Percentiles rank a stretch among this genome's conserved stretches.
Conservation (phyloP, 2,888 invertebrate species). For the Leucophenga montana region DNA sequence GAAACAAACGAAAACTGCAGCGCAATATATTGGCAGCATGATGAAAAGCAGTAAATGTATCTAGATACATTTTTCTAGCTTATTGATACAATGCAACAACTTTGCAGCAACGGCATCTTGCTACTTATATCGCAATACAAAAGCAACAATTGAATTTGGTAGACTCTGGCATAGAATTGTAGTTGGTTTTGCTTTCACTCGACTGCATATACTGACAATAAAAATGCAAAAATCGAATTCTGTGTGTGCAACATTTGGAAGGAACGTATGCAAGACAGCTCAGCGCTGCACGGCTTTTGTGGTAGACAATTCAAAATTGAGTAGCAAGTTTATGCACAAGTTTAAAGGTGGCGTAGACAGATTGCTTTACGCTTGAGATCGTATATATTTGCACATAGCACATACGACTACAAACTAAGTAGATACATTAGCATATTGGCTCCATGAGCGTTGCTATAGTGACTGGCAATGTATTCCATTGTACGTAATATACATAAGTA, state of each 20-base stretch:
- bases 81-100: conserved; percentile 13
- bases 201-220: neutral
- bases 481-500: too few species aligned
- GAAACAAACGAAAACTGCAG: conserved; percentile 19
- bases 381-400: conserved; percentile 44
- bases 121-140: too few species aligned
- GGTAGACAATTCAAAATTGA: conserved; percentile 31
- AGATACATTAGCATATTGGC: too few species aligned
- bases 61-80: neutral
- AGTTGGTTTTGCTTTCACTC: neutral
- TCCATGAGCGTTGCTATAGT: too few species aligned
- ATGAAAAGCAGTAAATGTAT: conserved; percentile 11
- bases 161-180: neutral
- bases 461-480: too few species aligned
- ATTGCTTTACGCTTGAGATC: conserved; percentile 40
- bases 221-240: conserved; percentile 4
- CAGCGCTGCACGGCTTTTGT: conserved; percentile 33
- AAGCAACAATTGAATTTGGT: neutral
- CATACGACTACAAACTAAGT: conserved; percentile 13
- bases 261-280: conserved; percentile 27
- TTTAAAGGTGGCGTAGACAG: conserved; percentile 39
- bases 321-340: neutral
- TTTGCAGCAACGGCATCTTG: neutral
- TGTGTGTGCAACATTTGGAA: conserved; percentile 36
- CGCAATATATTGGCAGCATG: neutral